Evolutionary conservation across 2,797 vertebrate species (phyloP).

Genomic region (Oceanodroma leucorhoa): DNA sequence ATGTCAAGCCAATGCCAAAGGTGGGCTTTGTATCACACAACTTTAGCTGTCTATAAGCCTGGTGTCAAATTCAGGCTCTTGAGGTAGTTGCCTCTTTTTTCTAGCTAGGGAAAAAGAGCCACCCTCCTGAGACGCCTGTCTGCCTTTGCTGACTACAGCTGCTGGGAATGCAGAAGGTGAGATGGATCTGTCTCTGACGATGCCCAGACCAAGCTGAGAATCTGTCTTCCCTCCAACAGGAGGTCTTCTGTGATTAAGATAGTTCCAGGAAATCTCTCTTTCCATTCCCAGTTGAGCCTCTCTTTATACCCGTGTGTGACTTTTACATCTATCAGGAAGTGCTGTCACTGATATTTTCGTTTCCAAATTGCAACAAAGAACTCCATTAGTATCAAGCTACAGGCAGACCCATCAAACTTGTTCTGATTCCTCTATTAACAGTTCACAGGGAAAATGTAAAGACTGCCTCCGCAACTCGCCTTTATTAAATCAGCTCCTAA

Average conservation of each 20-base stretch:
- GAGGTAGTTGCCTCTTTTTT: neutral
- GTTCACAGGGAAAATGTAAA: neutral
- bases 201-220: neutral
- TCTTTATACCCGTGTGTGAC: neutral
- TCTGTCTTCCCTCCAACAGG: neutral
- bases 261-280: neutral
- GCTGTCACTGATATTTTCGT: neutral
- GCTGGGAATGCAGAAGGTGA: neutral
- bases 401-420: neutral
- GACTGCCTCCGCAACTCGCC: neutral
- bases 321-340: neutral
- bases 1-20: neutral
- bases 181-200: neutral
- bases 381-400: neutral
- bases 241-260: neutral
- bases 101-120: neutral
- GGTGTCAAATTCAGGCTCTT: neutral
- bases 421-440: neutral
- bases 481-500: slow-evolving; percentile 19
- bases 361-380: slow-evolving; percentile 15
- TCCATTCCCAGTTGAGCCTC: neutral
- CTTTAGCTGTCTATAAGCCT: neutral
- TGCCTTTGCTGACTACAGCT: neutral
- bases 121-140: neutral
- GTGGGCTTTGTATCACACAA: neutral